Percentiles rank a stretch among this genome's conserved stretches.
Evolutionary conservation across 2,797 vertebrate genomes (phyloP).

Genomic region (Heterohyrax brucei): DNA sequence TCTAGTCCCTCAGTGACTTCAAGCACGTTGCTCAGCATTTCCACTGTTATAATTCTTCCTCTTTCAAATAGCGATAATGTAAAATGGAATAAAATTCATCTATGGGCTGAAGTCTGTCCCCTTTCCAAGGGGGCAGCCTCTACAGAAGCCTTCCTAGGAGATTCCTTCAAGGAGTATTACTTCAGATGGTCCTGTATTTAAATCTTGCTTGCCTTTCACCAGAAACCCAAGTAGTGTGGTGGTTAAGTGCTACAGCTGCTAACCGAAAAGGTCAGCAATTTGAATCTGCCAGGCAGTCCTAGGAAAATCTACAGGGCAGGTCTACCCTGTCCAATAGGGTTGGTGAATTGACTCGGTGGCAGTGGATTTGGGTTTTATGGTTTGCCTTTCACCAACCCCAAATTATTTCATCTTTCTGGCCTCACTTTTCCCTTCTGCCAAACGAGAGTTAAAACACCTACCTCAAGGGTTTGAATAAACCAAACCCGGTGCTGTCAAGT

Average conservation of each 20-base stretch:
- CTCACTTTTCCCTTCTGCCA: constrained; percentile 4
- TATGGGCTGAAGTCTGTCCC: not conserved
- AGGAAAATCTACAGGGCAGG: no score
- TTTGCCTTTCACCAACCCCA: not conserved
- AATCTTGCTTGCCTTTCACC: not conserved
- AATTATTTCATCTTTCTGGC: not conserved
- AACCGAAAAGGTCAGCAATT: no score
- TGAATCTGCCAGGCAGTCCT: no score
- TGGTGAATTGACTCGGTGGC: no score
- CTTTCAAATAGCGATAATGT: not conserved
- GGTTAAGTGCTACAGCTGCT: no score
- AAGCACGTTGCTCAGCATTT: constrained; percentile 1
- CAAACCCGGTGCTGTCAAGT: not conserved
- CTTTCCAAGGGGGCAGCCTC: not conserved
- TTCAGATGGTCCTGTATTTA: not conserved
- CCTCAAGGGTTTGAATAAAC: not conserved
- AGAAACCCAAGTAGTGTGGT: no score
- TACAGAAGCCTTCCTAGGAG: not conserved
- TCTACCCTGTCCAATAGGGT: no score
- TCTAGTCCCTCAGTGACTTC: constrained; percentile 45
- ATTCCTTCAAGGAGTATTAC: not conserved
- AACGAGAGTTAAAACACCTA: not conserved
- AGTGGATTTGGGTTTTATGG: no score
- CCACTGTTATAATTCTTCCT: constrained; percentile 1
- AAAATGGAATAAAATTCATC: not conserved